Evolutionary conservation across 2,888 invertebrate species (phyloP), one percentile per base, ranked within the genome.

Genomic region (Cosmia trapezina): DNA sequence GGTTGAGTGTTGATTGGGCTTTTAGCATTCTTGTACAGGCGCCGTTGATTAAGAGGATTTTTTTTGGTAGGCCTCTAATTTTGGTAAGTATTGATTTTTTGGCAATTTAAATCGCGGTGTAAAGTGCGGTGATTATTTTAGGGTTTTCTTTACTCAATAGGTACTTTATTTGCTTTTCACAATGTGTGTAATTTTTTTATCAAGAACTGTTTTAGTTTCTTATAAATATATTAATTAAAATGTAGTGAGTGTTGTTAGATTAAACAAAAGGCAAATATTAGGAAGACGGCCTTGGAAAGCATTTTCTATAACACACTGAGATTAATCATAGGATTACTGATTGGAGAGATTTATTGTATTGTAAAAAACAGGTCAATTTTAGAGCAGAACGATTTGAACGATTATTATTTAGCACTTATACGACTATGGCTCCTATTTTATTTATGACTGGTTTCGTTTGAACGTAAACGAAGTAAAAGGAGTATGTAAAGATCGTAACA

Each of bases 1-100:
- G 84, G 73, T 83, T 57, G 28, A 14, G 69, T 81, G 68, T 79
- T 84, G 84, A 84, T 84, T 84, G 84, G 78, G 63, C 68, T 33
- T 54, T 78, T 73, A 73, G 62, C 62, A 60, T 78, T 66, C 65
- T 59, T 63, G 54, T 53, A 45, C 19, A 76, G 76, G 68, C 80
- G 66, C 70, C 80, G 57, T 68, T 83, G 51, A 81, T 83, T 83
- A 62, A 22, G 3, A 37, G 4, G n/a, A 70, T 54, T 73, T 62
- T 70, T 59, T 51, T 59, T 37, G 45, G 22, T 51, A 54, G 49
- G 57, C 45, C 22, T 56, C 4, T 37, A 3, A 14, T 59, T 51
- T 56, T 12, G 0, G 1, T n/a, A n/a, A n/a, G n/a, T 22, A 14
- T 56, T 7, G 0, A 7, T 62, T 61, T 61, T 47, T 47, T 69